A percentile compares a stretch with the other conserved stretches of the same genome.
Conservation (phyloP, 2,113 vertebrate genomes). For the Scatophagus argus region DNA sequence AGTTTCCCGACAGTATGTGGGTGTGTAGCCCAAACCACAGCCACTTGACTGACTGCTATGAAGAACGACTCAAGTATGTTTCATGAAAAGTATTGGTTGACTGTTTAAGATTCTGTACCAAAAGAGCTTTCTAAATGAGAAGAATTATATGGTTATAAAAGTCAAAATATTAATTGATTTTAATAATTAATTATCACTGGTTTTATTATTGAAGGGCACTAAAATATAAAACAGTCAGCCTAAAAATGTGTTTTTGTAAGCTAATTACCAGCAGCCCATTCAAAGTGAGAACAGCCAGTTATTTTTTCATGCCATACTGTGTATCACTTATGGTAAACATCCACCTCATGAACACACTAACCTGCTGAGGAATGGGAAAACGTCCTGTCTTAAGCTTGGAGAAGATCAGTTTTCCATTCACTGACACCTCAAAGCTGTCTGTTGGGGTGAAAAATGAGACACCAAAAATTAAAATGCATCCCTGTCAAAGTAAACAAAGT, state of each 20-base stretch:
- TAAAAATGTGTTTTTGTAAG: not conserved
- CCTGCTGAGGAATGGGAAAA: conserved; percentile 49
- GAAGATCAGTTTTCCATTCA: conserved; percentile 64
- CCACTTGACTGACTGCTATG: not conserved
- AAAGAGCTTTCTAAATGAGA: not conserved
- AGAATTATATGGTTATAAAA: not conserved
- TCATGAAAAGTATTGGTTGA: not conserved
- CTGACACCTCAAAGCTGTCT: conserved; percentile 77
- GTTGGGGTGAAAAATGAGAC: not conserved
- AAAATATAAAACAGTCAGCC: not conserved
- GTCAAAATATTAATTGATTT: too few species aligned
- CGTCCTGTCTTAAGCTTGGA: conserved; percentile 61
- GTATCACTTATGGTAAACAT: not conserved
- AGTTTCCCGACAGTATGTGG: too few species aligned
- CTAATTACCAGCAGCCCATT: not conserved
- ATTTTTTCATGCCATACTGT: not conserved
- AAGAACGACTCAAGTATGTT: not conserved
- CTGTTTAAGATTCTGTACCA: not conserved
- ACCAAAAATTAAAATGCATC: not conserved
- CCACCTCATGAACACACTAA: conserved; percentile 5
- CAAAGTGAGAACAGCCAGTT: not conserved
- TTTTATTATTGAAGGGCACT: not conserved
- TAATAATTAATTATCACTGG: not conserved
- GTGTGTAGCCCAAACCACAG: conserved; percentile 8
- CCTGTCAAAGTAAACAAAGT: not conserved